phyloP scores from a whole-genome alignment of 35 echinoderm and acorn worm genomes.

The Apostichopus californicus region DNA sequence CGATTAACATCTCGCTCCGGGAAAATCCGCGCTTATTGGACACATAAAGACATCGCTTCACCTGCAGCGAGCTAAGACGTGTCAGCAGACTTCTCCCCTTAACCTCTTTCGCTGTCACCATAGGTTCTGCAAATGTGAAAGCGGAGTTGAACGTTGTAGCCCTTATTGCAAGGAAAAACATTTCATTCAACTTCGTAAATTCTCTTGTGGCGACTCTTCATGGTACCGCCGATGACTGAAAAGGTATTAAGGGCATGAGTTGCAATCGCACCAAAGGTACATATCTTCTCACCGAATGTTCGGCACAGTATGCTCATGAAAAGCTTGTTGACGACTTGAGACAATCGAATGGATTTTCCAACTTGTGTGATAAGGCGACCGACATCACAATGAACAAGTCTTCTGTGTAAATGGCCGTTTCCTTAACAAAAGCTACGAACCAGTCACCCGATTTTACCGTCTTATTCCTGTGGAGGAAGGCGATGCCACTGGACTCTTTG shows the following conservation, averaged over 20 bases:
- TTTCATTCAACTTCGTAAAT: constrained; percentile 51
- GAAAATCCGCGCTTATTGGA: constrained; percentile 50
- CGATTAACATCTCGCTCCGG: constrained; percentile 8
- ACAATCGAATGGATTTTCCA: constrained; percentile 54
- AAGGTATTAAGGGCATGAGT: constrained; percentile 50
- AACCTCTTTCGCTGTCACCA: constrained; percentile 3
- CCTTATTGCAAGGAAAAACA: constrained; percentile 38
- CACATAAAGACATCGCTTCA: constrained; percentile 41
- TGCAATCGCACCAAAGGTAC: constrained; percentile 54
- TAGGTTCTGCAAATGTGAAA: neutral
- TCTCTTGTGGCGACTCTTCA: constrained; percentile 46
- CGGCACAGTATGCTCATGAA: constrained; percentile 55
- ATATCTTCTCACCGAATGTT: constrained; percentile 46
- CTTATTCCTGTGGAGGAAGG: constrained; percentile 47
- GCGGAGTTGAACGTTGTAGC: constrained; percentile 44
- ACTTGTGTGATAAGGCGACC: constrained; percentile 53
- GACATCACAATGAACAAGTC: constrained; percentile 50
- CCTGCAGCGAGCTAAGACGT: neutral
- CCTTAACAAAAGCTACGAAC: constrained; percentile 1
- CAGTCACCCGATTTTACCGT: constrained; percentile 35
- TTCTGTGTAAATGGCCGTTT: constrained; percentile 54
- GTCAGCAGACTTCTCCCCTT: neutral
- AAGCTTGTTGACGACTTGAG: constrained; percentile 39
- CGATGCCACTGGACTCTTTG: constrained; percentile 8
- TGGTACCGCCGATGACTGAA: constrained; percentile 42